A percentile compares a stretch with the other conserved stretches of the same genome.
Conservation (phyloP, 2,113 vertebrate genomes). For the Mirounga angustirostris region DNA sequence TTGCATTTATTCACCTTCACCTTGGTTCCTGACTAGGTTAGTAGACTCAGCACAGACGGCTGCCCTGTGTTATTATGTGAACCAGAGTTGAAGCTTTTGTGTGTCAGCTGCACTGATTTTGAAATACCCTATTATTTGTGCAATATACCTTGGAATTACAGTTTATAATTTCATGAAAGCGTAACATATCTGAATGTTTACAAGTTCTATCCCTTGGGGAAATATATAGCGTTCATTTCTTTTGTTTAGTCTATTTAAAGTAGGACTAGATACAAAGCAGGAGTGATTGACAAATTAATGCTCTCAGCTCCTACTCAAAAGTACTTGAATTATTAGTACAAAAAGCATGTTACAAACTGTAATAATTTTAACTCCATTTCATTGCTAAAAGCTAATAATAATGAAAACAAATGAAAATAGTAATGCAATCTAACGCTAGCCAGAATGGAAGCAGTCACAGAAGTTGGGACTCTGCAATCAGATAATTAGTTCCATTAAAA, state of each 20-base stretch:
- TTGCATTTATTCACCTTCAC: conserved; percentile 60
- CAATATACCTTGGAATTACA: conserved; percentile 74
- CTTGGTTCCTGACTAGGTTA: conserved; percentile 55
- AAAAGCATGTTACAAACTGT: conserved; percentile 81
- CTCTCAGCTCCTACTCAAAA: conserved; percentile 83
- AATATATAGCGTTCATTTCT: conserved; percentile 77
- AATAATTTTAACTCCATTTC: conserved; percentile 82
- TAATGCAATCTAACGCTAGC: conserved; percentile 72
- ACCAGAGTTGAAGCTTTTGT: conserved; percentile 61
- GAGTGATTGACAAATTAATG: conserved; percentile 85
- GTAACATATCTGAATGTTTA: conserved; percentile 80
- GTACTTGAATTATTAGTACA: conserved; percentile 78
- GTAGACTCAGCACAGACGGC: conserved; percentile 65
- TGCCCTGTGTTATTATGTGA: conserved; percentile 70
- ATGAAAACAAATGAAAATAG: conserved; percentile 85
- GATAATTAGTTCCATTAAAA: conserved; percentile 81
- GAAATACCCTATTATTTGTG: conserved; percentile 73
- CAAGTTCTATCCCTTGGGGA: conserved; percentile 79
- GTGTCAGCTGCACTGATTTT: conserved; percentile 74
- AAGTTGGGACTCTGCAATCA: conserved; percentile 72
- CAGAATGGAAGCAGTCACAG: conserved; percentile 73
- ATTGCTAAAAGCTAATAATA: conserved; percentile 84
- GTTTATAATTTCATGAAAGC: conserved; percentile 77
- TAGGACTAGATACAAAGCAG: conserved; percentile 76
- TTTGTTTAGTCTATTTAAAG: conserved; percentile 79